Percentiles rank a stretch among this genome's conserved stretches.
These are phyloP conservation scores for Muraenolepis orangiensis DNA, from an alignment of 2,797 vertebrate genomes.

Conservation along the genomic window DNA sequence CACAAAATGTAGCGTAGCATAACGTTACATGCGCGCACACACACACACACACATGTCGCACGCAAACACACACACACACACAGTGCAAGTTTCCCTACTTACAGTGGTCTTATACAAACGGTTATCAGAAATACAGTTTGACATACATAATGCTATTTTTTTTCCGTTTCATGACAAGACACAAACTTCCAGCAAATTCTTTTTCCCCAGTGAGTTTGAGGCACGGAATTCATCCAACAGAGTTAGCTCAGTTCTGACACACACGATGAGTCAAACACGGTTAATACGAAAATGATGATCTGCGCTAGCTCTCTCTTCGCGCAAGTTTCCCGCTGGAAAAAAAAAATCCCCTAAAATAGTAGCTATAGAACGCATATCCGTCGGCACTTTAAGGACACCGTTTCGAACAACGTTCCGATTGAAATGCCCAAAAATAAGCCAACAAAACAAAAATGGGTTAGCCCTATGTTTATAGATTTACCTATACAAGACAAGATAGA, in stretches of 20 bases:
- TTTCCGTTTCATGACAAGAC: not conserved
- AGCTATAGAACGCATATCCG: too few species aligned
- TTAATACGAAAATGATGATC: too few species aligned
- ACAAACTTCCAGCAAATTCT: slow-evolving; percentile 1
- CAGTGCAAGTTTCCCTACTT: not conserved
- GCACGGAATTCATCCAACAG: too few species aligned
- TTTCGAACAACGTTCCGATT: not conserved
- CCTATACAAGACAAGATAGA: not conserved
- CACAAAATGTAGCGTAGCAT: too few species aligned
- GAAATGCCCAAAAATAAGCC: not conserved
- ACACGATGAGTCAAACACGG: too few species aligned
- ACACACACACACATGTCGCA: not conserved
- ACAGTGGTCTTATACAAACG: slow-evolving; percentile 11
- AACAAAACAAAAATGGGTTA: not conserved
- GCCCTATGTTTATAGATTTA: not conserved
- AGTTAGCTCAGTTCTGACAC: too few species aligned
- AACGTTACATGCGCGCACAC: not conserved
- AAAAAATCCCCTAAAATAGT: not conserved
- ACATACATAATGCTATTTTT: not conserved
- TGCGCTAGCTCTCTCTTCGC: too few species aligned
- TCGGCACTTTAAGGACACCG: not conserved
- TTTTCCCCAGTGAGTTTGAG: too few species aligned
- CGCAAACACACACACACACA: not conserved
- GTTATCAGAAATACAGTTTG: slow-evolving; percentile 1
- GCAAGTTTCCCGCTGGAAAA: not conserved